phyloP scores from a whole-genome alignment of 1,140 invertebrate species.

The Chymomyza costata region DNA sequence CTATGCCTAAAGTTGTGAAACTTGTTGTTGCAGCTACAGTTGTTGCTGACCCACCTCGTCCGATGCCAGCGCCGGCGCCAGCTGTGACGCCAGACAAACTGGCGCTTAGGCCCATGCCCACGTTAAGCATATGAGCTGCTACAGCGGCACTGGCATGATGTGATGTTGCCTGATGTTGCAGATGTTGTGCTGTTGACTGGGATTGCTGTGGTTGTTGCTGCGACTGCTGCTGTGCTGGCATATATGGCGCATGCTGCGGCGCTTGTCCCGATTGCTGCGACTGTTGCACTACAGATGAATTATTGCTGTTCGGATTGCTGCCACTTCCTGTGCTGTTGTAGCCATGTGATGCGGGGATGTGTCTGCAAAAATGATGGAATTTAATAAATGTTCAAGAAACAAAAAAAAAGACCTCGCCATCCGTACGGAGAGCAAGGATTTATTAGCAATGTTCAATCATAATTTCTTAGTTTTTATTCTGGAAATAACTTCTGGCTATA shows the following conservation, averaged over 20 bases:
- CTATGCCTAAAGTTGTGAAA: constrained; percentile 44
- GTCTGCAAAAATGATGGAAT: constrained; percentile 14
- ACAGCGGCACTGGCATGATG: constrained; percentile 51
- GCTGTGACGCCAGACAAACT: constrained; percentile 9
- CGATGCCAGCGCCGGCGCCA: constrained; percentile 17
- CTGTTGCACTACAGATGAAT: constrained; percentile 4
- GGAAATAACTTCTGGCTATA: too few species aligned
- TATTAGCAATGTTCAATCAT: too few species aligned
- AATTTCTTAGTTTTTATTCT: too few species aligned
- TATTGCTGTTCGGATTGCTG: constrained; percentile 15
- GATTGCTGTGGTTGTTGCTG: too few species aligned
- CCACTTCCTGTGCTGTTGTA: constrained; percentile 40
- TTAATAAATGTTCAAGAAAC: too few species aligned
- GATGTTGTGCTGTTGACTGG: too few species aligned
- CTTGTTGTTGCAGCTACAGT: constrained; percentile 30
- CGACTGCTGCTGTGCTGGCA: constrained; percentile 1
- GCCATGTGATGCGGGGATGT: constrained; percentile 32
- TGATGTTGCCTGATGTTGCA: constrained; percentile 1
- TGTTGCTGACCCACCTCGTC: constrained; percentile 71
- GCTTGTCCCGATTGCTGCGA: constrained; percentile 31
- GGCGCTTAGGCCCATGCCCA: constrained; percentile 29
- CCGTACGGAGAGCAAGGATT: too few species aligned
- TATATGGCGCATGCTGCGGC: constrained; percentile 24
- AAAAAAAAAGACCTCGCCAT: too few species aligned
- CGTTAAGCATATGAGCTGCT: constrained; percentile 44